A percentile compares a stretch with the other conserved stretches of the same genome.
These are phyloP conservation scores for Drosophila bifasciata DNA, from an alignment of 1,140 invertebrate species.

Conservation along the genomic window DNA sequence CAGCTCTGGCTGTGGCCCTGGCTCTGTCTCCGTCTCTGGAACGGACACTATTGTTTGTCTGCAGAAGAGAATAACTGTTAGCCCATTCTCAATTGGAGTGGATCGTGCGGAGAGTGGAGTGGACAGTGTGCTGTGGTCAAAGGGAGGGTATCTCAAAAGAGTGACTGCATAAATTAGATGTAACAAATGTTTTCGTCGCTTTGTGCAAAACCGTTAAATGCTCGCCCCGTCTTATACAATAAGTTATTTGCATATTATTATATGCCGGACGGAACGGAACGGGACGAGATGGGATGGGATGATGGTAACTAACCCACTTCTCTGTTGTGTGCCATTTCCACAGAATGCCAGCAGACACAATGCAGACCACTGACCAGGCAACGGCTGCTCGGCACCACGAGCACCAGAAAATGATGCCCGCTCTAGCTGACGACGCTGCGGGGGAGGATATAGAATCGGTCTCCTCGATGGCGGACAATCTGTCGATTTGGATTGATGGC, in stretches of 20 bases:
- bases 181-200: slow-evolving; percentile 16
- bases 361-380: slow-evolving; percentile 27
- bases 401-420: not conserved
- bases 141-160: too few relatives aligned
- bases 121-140: not conserved
- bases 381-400: not conserved
- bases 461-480: slow-evolving; percentile 86
- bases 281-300: not conserved
- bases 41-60: slow-evolving; percentile 1
- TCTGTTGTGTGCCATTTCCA: slow-evolving; percentile 6
- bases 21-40: not conserved
- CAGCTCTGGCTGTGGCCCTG: not conserved
- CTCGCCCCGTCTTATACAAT: slow-evolving; percentile 22
- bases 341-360: slow-evolving; percentile 28
- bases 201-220: slow-evolving; percentile 24
- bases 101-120: not conserved
- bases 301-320: slow-evolving; percentile 20
- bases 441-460: slow-evolving; percentile 75
- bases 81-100: slow-evolving; percentile 3
- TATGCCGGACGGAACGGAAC: not conserved
- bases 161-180: slow-evolving; percentile 33
- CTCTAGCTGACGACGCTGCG: slow-evolving; percentile 35
- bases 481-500: slow-evolving; percentile 91
- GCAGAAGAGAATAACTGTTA: slow-evolving; percentile 28
- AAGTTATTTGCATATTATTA: slow-evolving; percentile 14